Evolutionary conservation across 2,888 invertebrate species (phyloP).

Genomic region (Xestobium rufovillosum): DNA sequence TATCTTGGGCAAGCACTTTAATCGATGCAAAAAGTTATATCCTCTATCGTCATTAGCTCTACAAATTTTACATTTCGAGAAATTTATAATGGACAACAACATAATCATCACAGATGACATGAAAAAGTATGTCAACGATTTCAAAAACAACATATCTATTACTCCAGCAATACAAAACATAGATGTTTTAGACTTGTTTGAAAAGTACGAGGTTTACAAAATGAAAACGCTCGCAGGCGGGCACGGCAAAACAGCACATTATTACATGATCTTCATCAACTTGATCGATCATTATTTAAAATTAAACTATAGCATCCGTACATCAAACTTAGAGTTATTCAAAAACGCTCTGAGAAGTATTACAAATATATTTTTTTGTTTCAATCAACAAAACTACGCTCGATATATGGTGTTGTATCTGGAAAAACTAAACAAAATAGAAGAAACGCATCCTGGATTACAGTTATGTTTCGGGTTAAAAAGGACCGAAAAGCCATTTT

Average conservation of each 20-base stretch:
- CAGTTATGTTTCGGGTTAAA: slow-evolving; percentile 11
- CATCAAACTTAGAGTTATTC: slow-evolving; percentile 27
- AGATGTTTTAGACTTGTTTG: slow-evolving; percentile 13
- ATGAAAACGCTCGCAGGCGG: slow-evolving; percentile 22
- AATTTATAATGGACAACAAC: slow-evolving; percentile 3
- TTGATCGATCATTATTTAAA: slow-evolving; percentile 27
- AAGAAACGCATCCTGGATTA: slow-evolving; percentile 29
- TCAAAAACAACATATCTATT: slow-evolving; percentile 3
- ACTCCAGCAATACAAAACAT: slow-evolving; percentile 3
- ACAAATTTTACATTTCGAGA: slow-evolving; percentile 20
- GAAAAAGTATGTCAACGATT: neutral
- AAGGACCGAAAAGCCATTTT: slow-evolving; percentile 27
- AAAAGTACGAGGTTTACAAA: slow-evolving; percentile 21
- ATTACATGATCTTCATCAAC: slow-evolving; percentile 27
- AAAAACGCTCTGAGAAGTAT: slow-evolving; percentile 29
- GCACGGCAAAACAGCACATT: slow-evolving; percentile 31
- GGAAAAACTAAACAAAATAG: slow-evolving; percentile 28
- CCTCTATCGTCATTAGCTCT: slow-evolving; percentile 22
- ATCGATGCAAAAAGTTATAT: slow-evolving; percentile 29
- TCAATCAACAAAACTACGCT: slow-evolving; percentile 34
- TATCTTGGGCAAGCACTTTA: too few species aligned
- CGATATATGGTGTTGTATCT: slow-evolving; percentile 27
- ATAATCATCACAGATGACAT: slow-evolving; percentile 3
- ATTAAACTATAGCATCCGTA: slow-evolving; percentile 27
- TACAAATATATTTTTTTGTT: slow-evolving; percentile 27